Conservation (phyloP, 2,113 vertebrate genomes). For the Burhinus bistriatus region DNA sequence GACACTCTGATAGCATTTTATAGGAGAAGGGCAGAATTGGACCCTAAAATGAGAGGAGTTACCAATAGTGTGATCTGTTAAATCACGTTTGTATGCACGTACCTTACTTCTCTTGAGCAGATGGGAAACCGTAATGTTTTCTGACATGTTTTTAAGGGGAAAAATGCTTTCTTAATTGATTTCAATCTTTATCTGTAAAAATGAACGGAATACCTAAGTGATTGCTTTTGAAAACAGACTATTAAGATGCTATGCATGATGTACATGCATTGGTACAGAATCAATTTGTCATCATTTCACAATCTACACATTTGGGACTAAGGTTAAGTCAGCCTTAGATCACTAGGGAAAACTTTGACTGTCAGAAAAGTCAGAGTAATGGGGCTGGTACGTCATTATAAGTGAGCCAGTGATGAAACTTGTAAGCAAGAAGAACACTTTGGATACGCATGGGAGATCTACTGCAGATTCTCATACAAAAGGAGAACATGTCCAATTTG, state of each 20-base stretch:
- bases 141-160: background rate
- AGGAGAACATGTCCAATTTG: background rate
- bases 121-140: background rate
- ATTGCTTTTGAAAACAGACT: background rate
- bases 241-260: background rate
- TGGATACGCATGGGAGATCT: background rate
- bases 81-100: background rate
- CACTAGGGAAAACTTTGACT: background rate
- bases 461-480: background rate
- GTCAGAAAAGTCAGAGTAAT: background rate
- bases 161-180: background rate
- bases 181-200: background rate
- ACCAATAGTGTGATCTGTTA: background rate
- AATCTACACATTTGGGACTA: background rate
- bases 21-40: background rate
- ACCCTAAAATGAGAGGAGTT: background rate
- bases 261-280: background rate
- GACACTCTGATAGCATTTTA: background rate
- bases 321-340: background rate
- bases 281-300: background rate
- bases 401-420: background rate
- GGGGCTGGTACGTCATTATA: background rate
- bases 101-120: background rate
- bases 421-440: background rate
- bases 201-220: background rate